Base-by-base conservation (phyloP, 37 sponge, comb jelly and placozoan species). In the Chondrilla cf. caribensis region DNA sequence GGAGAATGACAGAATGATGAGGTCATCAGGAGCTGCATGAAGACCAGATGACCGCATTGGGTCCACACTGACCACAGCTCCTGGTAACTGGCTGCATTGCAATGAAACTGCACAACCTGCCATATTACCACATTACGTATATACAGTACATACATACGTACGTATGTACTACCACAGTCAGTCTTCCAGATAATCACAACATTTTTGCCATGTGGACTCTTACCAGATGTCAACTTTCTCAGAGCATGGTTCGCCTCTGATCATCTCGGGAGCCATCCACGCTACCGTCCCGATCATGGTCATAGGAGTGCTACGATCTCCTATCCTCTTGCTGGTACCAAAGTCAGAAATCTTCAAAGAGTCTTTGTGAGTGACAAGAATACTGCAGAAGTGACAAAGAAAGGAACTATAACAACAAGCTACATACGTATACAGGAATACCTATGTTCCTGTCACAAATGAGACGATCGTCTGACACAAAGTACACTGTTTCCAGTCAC, bases 261-360 rank as follows among this genome's bases (percentile, higher is more conserved):
- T 89, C 32, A 94, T 43, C 87, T 94, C 95, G 0, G 95, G 95
- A 8, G 95, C 89, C 95, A 94, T 94, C 95, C 95, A 94, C 4
- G 89, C 93, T 22, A 89, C 93, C 15, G 93, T 94, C 21, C 95
- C 95, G 14, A 83, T 84, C 64, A 94, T 87, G 40, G 93, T 91
- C 93, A 94, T 94, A 58, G 81, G 81, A 11, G 93, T 94, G 57
- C 90, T 91, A 26, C 82, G 81, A 21, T 94, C 90, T 21, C 93
- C 95, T 5, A 94, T 60, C 54, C 42, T 0, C 18, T 87, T 81
- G 26, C 86, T 81, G 6, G 89, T 88, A 4, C 95, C 95, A 92
- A 94, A 94, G 70, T 94, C 95, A 32, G 93, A 86, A 31, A 94
- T 91, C 84, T 94, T 94, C 19, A 94, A 47, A 2, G 19, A 8